These are phyloP conservation scores for Chironomus riparius DNA, from an alignment of 2,888 invertebrate genomes.

Conservation along the genomic window DNA sequence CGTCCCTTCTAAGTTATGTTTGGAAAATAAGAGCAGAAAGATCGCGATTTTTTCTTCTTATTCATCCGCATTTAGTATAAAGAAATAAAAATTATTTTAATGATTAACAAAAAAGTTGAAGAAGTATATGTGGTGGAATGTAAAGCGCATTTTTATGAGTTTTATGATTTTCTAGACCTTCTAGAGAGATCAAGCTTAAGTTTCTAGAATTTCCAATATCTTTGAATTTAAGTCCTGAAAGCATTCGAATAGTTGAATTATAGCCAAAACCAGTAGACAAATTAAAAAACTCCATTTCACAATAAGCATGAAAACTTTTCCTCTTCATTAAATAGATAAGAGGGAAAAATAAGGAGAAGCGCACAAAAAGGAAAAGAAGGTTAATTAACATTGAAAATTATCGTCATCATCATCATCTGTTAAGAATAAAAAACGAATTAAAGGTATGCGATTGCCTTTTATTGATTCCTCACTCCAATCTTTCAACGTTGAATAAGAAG, in stretches of 20 bases:
- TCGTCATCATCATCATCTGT: slow-evolving; percentile 4
- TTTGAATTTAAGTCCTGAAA: no score
- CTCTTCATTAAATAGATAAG: background rate
- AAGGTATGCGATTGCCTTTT: background rate
- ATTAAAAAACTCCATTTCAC: no score
- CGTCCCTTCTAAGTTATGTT: background rate
- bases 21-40: background rate
- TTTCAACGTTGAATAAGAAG: no score
- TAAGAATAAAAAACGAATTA: background rate
- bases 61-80: background rate
- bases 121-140: no score
- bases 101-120: background rate
- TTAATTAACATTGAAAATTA: slow-evolving; percentile 16
- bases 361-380: background rate
- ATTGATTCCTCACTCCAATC: no score
- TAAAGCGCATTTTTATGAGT: no score
- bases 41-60: no score
- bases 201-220: no score
- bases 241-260: no score
- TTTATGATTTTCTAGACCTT: no score
- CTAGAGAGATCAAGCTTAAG: no score
- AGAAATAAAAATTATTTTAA: background rate
- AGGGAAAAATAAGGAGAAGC: background rate
- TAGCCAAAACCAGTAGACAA: no score
- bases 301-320: background rate